Conservation (phyloP, 2,113 vertebrate species). For the Todiramphus chloris region DNA sequence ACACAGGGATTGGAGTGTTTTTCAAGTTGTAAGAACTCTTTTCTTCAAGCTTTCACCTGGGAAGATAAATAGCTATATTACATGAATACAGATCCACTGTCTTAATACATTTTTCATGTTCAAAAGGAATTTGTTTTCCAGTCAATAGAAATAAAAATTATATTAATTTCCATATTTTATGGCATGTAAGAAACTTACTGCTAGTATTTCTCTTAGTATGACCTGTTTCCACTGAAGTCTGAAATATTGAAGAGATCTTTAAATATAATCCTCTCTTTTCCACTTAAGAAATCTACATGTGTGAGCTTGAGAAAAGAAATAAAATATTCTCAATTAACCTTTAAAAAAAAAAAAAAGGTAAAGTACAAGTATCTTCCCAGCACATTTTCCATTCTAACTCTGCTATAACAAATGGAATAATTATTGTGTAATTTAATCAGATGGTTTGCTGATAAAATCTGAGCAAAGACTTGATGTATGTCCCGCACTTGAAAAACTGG, state of each 20-base stretch:
- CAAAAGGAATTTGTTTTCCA: not conserved
- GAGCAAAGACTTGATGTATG: slow-evolving; percentile 1
- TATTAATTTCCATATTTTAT: not conserved
- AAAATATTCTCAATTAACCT: not conserved
- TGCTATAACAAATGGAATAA: slow-evolving; percentile 32
- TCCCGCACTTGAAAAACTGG: slow-evolving; percentile 26
- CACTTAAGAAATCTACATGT: not conserved
- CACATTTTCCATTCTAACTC: not conserved
- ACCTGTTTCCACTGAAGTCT: not conserved
- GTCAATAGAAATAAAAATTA: not conserved
- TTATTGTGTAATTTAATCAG: slow-evolving; percentile 39
- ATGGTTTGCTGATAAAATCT: slow-evolving; percentile 28
- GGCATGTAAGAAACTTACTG: not conserved
- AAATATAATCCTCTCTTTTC: not conserved
- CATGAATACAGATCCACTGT: not conserved
- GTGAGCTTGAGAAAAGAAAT: not conserved
- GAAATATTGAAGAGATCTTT: not conserved
- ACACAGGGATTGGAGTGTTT: not conserved
- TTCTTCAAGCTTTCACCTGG: not conserved
- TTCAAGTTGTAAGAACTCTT: not conserved
- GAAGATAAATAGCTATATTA: not conserved
- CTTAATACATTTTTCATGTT: not conserved
- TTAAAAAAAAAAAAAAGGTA: not conserved
- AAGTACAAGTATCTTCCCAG: not conserved
- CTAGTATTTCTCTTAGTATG: not conserved